Evolutionary conservation across 2,797 vertebrate genomes (phyloP), one percentile per base, ranked within the genome.

Genomic region (Lophotriccus pileatus): DNA sequence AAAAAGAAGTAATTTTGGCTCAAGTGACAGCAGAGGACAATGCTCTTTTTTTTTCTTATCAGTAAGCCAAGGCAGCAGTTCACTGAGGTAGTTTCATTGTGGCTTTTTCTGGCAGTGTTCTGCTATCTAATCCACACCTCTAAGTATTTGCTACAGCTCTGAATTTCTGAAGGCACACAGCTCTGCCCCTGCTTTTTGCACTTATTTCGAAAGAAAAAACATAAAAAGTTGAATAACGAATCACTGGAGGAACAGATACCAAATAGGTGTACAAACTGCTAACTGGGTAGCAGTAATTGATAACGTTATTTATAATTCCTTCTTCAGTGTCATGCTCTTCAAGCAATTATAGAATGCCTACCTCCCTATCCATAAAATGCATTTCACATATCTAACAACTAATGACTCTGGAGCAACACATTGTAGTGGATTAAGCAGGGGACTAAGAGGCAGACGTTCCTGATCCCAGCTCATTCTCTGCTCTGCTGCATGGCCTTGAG

Each of bases 21-120:
- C 58, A 66, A 70, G 62, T 80, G 90, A 92, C 92, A 94, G 74
- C 50, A 93, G 44, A 95, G 58, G 87, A 95, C 80, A 92, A 96
- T 68, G 56, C 43, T 82, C 76, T 83, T 89, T 91, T 87, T 92
- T 89, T 82, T 92, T 76, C 85, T 94, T 90, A 96, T 93, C 87
- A 93, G 60, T n/a, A 82, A 64, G 63, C 84, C 79, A 72, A 94
- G 67, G 87, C 27, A 91, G 80, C 68, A 95, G 86, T 46, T 94
- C 60, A 68, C 25, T 6, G 9, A 93, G 64, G 58, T 78, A 85
- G 52, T 68, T 87, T 87, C n/a, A 84, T 21, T 84, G 58, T 53
- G 53, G 8, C 27, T 94, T 88, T 88, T 93, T 69, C 89, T 93
- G 53, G 36, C 50, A 67, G 22, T 21, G 28, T 90, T 93, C 60